Base-by-base conservation (phyloP, 2,888 invertebrate species). In the Bugulina stolonifera region DNA sequence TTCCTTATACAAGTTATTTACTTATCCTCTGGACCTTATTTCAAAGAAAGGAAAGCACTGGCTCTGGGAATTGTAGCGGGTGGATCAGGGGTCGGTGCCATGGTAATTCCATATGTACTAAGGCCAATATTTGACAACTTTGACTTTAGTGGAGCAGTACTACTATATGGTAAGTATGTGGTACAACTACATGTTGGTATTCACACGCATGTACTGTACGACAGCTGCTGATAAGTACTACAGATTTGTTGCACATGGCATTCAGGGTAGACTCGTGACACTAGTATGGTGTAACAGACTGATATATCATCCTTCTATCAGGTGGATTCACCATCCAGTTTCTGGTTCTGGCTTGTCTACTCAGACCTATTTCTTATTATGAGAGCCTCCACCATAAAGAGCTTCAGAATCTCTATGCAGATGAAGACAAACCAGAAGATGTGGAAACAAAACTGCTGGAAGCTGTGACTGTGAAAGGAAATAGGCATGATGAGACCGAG, bases 41-140 rank as follows among this genome's bases (percentile, higher is more conserved):
- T 64, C 27, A 27, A n/a, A 34, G 32, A 64, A n/a, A 64, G 64
- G n/a, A 64, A 64, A 64, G 64, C 64, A 3, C 34, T 64, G 32
- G 64, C 64, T 14, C 10, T 64, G 22, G 64, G 64, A 3, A 22
- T 64, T 14, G 32, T 64, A 32, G 64, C 64, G 29, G 32, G 64
- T 64, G 64, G 64, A 14, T 64, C 64, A 14, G 64, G 64, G 5
- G 27, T 64, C 10, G 64, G 64, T 64, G 22, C 32, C 22, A 64
- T 64, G 10, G 34, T 32, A 32, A 22, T 64, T 2, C 64, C 64
- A 10, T 64, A 27, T 32, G n/a, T 64, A 2, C 25, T 64, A 5
- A 27, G 64, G 14, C n/a, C 27, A 5, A 14, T 64, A 32, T 64
- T 64, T 64, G 34, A 64, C 27, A 25, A n/a, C 29, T 14, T 32